Conservation (phyloP, 2,888 invertebrate genomes). For the Amphimallon solstitiale region DNA sequence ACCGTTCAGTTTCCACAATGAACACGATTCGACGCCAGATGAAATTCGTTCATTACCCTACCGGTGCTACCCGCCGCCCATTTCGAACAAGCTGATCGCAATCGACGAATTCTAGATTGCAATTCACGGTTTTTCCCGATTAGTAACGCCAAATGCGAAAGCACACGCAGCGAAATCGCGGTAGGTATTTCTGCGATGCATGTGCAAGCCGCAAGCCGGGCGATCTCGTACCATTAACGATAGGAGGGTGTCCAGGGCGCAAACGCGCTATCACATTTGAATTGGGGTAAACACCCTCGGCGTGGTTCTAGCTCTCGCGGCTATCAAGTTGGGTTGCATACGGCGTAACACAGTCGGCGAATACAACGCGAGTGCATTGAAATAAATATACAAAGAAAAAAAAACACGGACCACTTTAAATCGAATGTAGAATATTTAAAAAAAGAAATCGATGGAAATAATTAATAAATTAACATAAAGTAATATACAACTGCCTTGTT, state of each 20-base stretch:
- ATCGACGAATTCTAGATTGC: background rate
- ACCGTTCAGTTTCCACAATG: too few relatives aligned
- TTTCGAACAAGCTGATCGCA: background rate
- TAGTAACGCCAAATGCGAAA: constrained; percentile 9
- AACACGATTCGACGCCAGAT: background rate
- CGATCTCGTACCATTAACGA: background rate
- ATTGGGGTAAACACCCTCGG: constrained; percentile 56
- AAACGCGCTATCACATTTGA: constrained; percentile 50
- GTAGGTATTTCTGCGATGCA: background rate
- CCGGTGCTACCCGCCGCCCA: background rate
- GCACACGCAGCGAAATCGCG: background rate
- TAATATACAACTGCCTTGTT: too few relatives aligned
- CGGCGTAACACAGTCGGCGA: background rate
- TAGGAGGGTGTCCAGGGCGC: background rate
- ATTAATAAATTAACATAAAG: too few relatives aligned
- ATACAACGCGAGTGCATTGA: background rate
- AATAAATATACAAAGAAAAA: background rate
- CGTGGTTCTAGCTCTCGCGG: too few relatives aligned
- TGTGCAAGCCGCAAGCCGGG: background rate
- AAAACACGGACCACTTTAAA: background rate
- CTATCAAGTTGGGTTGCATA: background rate
- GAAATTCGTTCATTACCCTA: too few relatives aligned
- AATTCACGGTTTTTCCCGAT: constrained; percentile 13
- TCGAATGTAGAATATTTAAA: too few relatives aligned
- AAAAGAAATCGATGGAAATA: background rate